phyloP scores from a whole-genome alignment of 2,888 invertebrate species.

The Platerodrilus igneus region DNA sequence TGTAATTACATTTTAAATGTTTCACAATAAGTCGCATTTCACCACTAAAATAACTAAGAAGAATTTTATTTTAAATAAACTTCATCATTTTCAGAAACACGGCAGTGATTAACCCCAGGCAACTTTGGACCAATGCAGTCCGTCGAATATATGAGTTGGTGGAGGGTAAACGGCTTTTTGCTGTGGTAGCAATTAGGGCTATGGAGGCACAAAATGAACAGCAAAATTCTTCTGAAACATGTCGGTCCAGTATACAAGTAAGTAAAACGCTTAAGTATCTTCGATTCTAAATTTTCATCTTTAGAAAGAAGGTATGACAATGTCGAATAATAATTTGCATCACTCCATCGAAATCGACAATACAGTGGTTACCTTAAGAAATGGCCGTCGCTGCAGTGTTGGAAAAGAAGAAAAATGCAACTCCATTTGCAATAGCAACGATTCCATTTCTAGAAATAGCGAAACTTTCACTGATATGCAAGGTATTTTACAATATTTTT shows the following conservation, averaged over 20 bases:
- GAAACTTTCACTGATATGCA: constrained; percentile 21
- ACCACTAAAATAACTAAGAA: too few species aligned
- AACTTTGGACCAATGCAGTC: constrained; percentile 40
- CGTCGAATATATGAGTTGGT: constrained; percentile 37
- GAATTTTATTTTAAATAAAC: too few species aligned
- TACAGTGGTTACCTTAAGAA: constrained; percentile 28
- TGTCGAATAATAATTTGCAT: constrained; percentile 30
- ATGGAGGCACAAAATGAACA: constrained; percentile 35
- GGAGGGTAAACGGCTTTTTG: constrained; percentile 35
- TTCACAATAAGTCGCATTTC: too few species aligned
- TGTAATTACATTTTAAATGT: constrained; percentile 1
- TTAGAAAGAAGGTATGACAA: constrained; percentile 32
- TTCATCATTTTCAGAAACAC: constrained; percentile 18
- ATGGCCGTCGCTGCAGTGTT: constrained; percentile 31
- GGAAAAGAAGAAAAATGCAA: constrained; percentile 11
- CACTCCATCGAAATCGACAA: constrained; percentile 26
- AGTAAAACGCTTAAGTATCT: not conserved
- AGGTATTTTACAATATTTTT: constrained; percentile 10
- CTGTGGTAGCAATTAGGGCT: constrained; percentile 36
- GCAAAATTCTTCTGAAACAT: constrained; percentile 12
- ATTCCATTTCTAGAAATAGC: constrained; percentile 16
- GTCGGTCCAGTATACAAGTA: constrained; percentile 7
- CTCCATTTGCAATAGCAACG: constrained; percentile 14
- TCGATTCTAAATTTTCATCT: constrained; percentile 7
- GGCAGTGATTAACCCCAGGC: constrained; percentile 26